A percentile compares a stretch with the other conserved stretches of the same genome.
phyloP scores from a whole-genome alignment of 2,113 vertebrate species.

The Bujurquina vittata region DNA sequence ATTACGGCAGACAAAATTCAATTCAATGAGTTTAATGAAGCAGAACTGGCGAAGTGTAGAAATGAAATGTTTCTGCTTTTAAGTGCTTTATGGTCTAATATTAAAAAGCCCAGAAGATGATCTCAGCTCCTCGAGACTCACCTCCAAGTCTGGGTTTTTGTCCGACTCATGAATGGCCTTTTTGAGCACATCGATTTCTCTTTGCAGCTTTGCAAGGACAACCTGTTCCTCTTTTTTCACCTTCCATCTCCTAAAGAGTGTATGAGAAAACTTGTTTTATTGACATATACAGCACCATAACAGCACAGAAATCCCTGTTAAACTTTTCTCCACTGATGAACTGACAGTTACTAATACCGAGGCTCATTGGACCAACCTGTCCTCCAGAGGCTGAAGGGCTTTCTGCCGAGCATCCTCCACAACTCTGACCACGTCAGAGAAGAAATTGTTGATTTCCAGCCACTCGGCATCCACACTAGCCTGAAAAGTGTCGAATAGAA shows the following conservation, averaged over 20 bases:
- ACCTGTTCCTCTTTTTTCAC: constrained; percentile 29
- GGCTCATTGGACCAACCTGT: constrained; percentile 37
- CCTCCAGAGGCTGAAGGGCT: constrained; percentile 60
- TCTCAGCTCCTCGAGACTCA: constrained; percentile 20
- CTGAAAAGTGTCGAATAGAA: constrained; percentile 2
- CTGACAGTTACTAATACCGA: not conserved
- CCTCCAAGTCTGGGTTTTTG: constrained; percentile 41
- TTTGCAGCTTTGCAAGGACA: constrained; percentile 46
- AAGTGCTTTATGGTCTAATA: not conserved
- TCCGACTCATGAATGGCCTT: constrained; percentile 23
- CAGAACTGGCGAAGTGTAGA: not conserved
- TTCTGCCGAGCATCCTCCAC: constrained; percentile 44
- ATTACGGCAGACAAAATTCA: not conserved
- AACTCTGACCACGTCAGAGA: constrained; percentile 37
- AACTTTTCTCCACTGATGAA: not conserved
- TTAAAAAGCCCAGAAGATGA: not conserved
- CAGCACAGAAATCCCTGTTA: not conserved
- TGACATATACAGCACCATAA: accelerated
- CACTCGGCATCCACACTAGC: constrained; percentile 55
- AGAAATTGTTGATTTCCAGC: constrained; percentile 59
- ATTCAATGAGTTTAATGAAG: not conserved
- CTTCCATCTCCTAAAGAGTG: constrained; percentile 6
- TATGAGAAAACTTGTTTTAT: not conserved
- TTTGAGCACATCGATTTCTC: constrained; percentile 52
- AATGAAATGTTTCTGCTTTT: not conserved